These are phyloP conservation scores for Scaptomyza flava DNA, from an alignment of 2,888 invertebrate species.

Conservation along the genomic window DNA sequence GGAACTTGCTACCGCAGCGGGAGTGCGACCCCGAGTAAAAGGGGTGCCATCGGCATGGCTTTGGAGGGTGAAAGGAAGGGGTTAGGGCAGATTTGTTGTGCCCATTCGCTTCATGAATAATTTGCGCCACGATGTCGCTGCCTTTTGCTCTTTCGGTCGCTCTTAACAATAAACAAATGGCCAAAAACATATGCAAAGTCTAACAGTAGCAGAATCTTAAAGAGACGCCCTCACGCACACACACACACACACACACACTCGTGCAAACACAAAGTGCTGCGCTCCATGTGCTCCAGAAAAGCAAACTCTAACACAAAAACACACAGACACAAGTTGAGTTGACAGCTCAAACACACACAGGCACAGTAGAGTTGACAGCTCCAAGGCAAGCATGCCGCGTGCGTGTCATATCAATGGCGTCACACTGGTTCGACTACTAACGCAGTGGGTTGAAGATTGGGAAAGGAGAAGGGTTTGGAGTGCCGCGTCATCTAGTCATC, in stretches of 20 bases:
- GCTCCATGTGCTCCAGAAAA: not conserved
- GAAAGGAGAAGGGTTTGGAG: not conserved
- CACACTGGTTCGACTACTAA: slow-evolving; percentile 43
- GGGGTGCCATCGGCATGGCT: slow-evolving; percentile 5
- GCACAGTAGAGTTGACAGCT: slow-evolving; percentile 66
- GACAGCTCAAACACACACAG: slow-evolving; percentile 49
- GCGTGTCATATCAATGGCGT: slow-evolving; percentile 69
- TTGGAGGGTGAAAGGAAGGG: not conserved
- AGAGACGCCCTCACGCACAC: not conserved
- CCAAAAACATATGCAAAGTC: slow-evolving; percentile 74
- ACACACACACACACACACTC: not conserved
- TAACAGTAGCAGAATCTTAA: not conserved
- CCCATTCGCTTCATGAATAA: slow-evolving; percentile 78
- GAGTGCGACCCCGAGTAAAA: slow-evolving; percentile 6
- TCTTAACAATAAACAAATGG: slow-evolving; percentile 77
- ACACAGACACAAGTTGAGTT: slow-evolving; percentile 55
- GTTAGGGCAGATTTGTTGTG: slow-evolving; percentile 67
- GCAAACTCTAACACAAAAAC: slow-evolving; percentile 8
- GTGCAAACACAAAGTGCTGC: not conserved
- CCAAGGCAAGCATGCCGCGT: slow-evolving; percentile 53
- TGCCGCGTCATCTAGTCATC: slow-evolving; percentile 47
- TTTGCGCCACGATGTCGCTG: slow-evolving; percentile 74
- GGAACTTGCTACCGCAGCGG: slow-evolving; percentile 6
- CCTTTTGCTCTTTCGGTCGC: slow-evolving; percentile 39
- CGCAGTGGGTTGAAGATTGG: not conserved